Conservation (phyloP, 2,113 vertebrate genomes). For the Pseudopodoces humilis region DNA sequence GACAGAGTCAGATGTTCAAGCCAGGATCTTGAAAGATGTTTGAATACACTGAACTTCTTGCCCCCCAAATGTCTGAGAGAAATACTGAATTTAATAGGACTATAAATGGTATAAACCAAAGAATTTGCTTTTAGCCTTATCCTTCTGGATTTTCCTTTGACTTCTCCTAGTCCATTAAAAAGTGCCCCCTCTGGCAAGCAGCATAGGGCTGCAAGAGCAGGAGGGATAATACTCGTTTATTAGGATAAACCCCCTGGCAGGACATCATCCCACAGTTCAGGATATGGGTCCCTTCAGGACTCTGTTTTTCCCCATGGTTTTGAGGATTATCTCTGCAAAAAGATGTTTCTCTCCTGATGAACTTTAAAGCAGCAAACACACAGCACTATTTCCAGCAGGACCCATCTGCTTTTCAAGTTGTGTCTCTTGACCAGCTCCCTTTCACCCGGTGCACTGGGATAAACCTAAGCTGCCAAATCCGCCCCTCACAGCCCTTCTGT, state of each 20-base stretch:
- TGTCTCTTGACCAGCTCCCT: not conserved
- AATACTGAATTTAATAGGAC: constrained; percentile 57
- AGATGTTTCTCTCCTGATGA: not conserved
- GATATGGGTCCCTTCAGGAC: not conserved
- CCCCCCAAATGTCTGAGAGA: constrained; percentile 40
- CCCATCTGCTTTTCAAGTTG: not conserved
- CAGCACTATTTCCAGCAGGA: not conserved
- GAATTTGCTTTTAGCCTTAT: constrained; percentile 35
- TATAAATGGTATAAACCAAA: constrained; percentile 58
- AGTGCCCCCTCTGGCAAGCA: constrained; percentile 50
- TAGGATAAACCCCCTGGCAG: not conserved
- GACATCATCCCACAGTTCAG: not conserved
- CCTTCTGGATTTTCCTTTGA: constrained; percentile 44
- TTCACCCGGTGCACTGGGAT: fast-evolving
- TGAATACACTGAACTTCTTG: constrained; percentile 43
- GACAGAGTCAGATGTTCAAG: constrained; percentile 50
- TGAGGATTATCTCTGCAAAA: not conserved
- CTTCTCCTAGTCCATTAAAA: constrained; percentile 57
- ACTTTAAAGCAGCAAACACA: constrained; percentile 13
- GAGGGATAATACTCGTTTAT: constrained; percentile 26
- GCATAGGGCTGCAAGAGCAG: not conserved
- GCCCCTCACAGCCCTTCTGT: not conserved
- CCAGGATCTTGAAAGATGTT: constrained; percentile 45
- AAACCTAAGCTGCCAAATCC: not conserved
- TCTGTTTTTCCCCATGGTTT: not conserved